Evolutionary conservation across 2,797 vertebrate genomes (phyloP), one percentile per base, ranked within the genome.

Genomic region (Salmo trutta): DNA sequence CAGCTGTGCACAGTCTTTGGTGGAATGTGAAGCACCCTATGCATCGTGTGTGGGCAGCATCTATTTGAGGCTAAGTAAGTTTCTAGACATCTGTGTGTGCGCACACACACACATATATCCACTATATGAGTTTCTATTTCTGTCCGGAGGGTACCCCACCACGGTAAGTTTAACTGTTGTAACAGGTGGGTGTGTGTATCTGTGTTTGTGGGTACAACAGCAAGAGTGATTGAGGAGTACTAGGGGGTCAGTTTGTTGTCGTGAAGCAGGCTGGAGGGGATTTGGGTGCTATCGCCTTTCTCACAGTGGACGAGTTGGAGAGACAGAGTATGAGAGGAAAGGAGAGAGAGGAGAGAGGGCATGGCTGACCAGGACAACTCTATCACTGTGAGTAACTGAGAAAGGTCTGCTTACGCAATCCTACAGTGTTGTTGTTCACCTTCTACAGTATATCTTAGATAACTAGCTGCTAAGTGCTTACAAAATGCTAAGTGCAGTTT

Each of bases 331-430:
- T 73, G 51, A 59, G 33, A 77, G 73, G 27, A 29, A 77, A 24
- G 70, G 77, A 76, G 56, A 59, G 19, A n/a, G n/a, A n/a, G 19
- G 19, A 19, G 76, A 78, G 73, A 71, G 75, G 69, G 64, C 69
- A 83, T 79, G 83, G 64, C 73, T 75, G 1, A 75, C 52, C 76
- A 76, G 68, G 36, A 74, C 21, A 79, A n/a, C 70, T 73, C 64
- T 16, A 56, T 66, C 73, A 75, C 70, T 67, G 75, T 85, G 79
- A 83, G 75, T 83, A 73, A 77, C 71, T 59, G 27, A 31, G 1
- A 12, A 21, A 17, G 2, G 59, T 21, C 59, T 21, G 59, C n/a
- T 62, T 62, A 6, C 12, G 59, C 59, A 59, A 24, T 4, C 16
- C 59, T 62, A 59, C 19, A 24, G 59, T 62, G n/a, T 62, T n/a